Evolutionary conservation across 2,888 invertebrate genomes (phyloP).

Genomic region (Callimorpha dominula): DNA sequence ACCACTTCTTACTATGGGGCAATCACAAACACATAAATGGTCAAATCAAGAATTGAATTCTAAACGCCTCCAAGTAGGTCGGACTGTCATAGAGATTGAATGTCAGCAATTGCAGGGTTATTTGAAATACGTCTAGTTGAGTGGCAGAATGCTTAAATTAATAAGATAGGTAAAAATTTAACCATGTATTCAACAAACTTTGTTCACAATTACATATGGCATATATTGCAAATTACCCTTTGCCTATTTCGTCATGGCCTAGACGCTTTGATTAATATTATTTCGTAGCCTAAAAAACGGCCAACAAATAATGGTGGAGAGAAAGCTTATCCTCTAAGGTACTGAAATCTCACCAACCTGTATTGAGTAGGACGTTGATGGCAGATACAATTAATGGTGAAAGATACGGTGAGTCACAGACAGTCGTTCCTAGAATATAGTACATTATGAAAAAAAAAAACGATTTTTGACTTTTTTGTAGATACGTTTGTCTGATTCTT

Average conservation of each 20-base stretch:
- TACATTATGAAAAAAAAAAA: too few relatives aligned
- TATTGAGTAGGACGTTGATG: too few relatives aligned
- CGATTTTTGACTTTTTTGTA: too few relatives aligned
- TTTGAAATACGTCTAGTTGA: constrained; percentile 27
- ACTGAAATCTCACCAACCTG: too few relatives aligned
- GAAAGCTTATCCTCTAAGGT: too few relatives aligned
- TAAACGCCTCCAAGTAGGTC: constrained; percentile 34
- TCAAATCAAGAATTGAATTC: constrained; percentile 29
- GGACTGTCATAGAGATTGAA: constrained; percentile 37
- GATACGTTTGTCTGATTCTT: too few relatives aligned
- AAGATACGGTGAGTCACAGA: too few relatives aligned
- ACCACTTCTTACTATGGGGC: constrained; percentile 33
- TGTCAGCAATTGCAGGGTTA: constrained; percentile 27
- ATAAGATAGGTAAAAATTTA: constrained; percentile 11
- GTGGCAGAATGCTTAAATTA: constrained; percentile 33
- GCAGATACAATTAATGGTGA: too few relatives aligned
- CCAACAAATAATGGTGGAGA: too few relatives aligned
- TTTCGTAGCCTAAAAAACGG: not conserved
- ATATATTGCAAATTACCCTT: not conserved
- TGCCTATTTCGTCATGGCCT: not conserved
- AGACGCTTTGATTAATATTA: too few relatives aligned
- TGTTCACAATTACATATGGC: not conserved
- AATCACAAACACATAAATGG: constrained; percentile 22
- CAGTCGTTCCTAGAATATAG: too few relatives aligned
- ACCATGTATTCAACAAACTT: not conserved